Evolutionary conservation across 2,113 vertebrate species (phyloP), one percentile per base, ranked within the genome.

Genomic region (Notothenia rossii): DNA sequence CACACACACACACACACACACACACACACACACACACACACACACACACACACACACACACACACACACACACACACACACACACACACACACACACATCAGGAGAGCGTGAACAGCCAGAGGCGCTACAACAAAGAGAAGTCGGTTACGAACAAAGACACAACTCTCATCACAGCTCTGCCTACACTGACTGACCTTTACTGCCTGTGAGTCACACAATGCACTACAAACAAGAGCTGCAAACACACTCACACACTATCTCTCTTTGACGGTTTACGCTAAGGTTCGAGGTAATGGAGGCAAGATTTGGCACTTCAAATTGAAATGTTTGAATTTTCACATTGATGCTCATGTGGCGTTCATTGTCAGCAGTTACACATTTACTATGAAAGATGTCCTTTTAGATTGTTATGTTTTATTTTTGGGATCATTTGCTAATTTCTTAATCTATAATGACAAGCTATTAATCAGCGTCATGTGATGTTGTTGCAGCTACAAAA

Each of bases 171-270:
- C 89, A 81, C 82, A 80, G 77, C 77, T 72, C 82, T 50, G 76
- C 87, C 82, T 78, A 84, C 81, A 74, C 91, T 18, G 54, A 10
- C 77, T 88, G 85, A 92, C 89, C 90, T 92, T 92, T 86, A 58
- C 54, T 40, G 36, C 63, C 49, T 59, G 67, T 13, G 17, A 48
- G 50, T 60, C 77, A 80, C 68, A 85, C 74, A 87, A 81, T 55
- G 61, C 61, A 45, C 45, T 8, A 61, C 82, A 76, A 64, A 83
- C 54, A 40, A 20, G 51, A 75, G 58, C 43, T 36, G 79, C 7
- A 70, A 43, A 75, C 33, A 40, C 33, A 54, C 25, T 0, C 20
- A 68, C 64, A 25, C 14, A 18, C 33, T 59, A 4, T 3, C 9
- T 61, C 18, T 36, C 50, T 62, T 29, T 80, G 43, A 51, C 0